Base-by-base conservation (phyloP, 2,888 invertebrate genomes). In the Pseudolycoriella hygida region DNA sequence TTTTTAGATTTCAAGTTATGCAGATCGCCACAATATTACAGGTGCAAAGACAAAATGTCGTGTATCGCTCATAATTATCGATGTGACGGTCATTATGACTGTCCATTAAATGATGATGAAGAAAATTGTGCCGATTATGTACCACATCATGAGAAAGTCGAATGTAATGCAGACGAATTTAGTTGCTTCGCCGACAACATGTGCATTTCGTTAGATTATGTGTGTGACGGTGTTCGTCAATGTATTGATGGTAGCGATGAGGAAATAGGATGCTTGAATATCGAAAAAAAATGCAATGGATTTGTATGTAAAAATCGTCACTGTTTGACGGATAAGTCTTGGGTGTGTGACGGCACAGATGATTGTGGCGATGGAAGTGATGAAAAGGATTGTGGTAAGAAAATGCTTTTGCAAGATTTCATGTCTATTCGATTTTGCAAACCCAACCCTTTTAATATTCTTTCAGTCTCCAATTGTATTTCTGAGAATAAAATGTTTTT, bases 51-150 rank as follows among this genome's bases (percentile, higher is more conserved):
- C 58, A 53, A 71, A 69, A 11, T 46, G 47, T 50, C 72, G 2
- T 42, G 42, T 14, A 30, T 42, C 10, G 15, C 30, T 2, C 17
- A 25, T 5, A 42, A 25, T 15, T 19, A n/a, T 15, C 12, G 15
- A 14, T 42, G 42, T 25, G 82, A 88, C 62, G 73, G 74, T 12
- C 67, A 71, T 42, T 60, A 64, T 0, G 80, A 82, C 54, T 82
- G 81, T 53, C 64, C 69, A 0, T 80, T 81, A 54, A 74, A 67
- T 2, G 74, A 76, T 48, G 81, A 82, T 54, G 81, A 82, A 53
- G 40, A 20, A n/a, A 40, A 31, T 37, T 25, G 19, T 25, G 20
- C 17, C 8, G 20, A 40, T 18, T 15, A 17, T n/a, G 17, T 17
- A n/a, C n/a, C 40, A 8, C 42, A 42, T 42, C 25, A 42, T 17